phyloP scores from a whole-genome alignment of 2,797 vertebrate genomes.

The Lemur catta region DNA sequence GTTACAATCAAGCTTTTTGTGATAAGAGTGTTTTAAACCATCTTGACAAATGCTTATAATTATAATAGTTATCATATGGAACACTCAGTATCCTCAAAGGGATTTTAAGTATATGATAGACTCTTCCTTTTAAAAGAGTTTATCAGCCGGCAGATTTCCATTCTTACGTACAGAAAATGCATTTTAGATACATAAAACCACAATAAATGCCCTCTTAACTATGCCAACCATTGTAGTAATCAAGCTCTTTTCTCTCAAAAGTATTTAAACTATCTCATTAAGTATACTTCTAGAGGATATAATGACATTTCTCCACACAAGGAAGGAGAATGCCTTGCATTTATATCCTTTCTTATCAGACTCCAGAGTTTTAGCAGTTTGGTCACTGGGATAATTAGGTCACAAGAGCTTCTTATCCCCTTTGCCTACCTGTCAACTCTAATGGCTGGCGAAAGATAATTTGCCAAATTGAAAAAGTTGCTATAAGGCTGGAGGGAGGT shows the following conservation, averaged over 20 bases:
- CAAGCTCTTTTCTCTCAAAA: constrained; percentile 76
- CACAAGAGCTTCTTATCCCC: background rate
- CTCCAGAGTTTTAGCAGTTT: constrained; percentile 73
- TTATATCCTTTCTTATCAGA: constrained; percentile 55
- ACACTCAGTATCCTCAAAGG: constrained; percentile 25
- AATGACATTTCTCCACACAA: constrained; percentile 53
- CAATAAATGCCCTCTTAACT: constrained; percentile 62
- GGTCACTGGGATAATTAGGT: constrained; percentile 71
- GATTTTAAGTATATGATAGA: constrained; percentile 49
- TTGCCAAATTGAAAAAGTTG: constrained; percentile 67
- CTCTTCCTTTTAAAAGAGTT: constrained; percentile 40
- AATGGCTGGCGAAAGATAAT: constrained; percentile 71
- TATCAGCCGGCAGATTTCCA: constrained; percentile 68
- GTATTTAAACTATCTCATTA: constrained; percentile 75
- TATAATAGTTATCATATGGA: constrained; percentile 63
- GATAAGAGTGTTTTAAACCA: constrained; percentile 66
- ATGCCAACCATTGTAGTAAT: constrained; percentile 68
- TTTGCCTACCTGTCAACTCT: constrained; percentile 63
- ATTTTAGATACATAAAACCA: constrained; percentile 58
- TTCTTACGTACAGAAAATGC: constrained; percentile 55
- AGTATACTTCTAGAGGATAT: constrained; percentile 60
- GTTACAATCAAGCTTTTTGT: constrained; percentile 69
- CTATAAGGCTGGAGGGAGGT: constrained; percentile 41
- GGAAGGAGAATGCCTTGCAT: constrained; percentile 38
- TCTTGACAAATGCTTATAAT: constrained; percentile 75